Evolutionary conservation across 1,140 invertebrate genomes (phyloP).

Genomic region (Aphelinus atriplicis): DNA sequence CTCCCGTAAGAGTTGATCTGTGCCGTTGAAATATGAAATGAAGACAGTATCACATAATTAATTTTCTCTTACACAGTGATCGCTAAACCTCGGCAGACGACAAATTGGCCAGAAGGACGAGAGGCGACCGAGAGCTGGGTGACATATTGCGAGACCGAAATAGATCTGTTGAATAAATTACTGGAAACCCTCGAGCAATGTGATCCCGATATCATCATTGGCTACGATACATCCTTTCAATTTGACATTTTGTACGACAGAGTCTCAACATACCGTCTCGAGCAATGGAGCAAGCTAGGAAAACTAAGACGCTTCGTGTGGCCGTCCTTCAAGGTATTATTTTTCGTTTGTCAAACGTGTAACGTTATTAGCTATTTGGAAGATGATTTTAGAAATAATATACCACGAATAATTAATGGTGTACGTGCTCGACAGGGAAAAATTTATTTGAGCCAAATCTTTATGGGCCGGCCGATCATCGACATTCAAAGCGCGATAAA

Average conservation of each 20-base stretch:
- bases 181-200: conserved; percentile 84
- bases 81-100: no score
- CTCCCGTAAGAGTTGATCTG: conserved; percentile 72
- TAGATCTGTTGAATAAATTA: conserved; percentile 84
- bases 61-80: no score
- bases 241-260: conserved; percentile 87
- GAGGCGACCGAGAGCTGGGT: conserved; percentile 51
- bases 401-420: no score
- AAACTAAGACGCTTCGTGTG: conserved; percentile 73
- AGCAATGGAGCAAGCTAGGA: conserved; percentile 88
- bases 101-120: no score
- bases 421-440: conserved; percentile 44
- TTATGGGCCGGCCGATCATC: conserved; percentile 87
- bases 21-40: no score
- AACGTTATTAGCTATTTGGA: no score
- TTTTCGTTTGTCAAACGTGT: no score
- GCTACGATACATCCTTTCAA: conserved; percentile 90
- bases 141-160: conserved; percentile 85
- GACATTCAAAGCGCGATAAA: conserved; percentile 70
- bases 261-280: conserved; percentile 67
- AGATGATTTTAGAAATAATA: no score
- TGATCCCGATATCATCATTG: conserved; percentile 94
- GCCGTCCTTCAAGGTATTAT: conserved; percentile 56
- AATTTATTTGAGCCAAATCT: conserved; percentile 64
- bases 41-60: no score